Conservation (phyloP, 2,888 invertebrate species). For the Laothoe populi region DNA sequence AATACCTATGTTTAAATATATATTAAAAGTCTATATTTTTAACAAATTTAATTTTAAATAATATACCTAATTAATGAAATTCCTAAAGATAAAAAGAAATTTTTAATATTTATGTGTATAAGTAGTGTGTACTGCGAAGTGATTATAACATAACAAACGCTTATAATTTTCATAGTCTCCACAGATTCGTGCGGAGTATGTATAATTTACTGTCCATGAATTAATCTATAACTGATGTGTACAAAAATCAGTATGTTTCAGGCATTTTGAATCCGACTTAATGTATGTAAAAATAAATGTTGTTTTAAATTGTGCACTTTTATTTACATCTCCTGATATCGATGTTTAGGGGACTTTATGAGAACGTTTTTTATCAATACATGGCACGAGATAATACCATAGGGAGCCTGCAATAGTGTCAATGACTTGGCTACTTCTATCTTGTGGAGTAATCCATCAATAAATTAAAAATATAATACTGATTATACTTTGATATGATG, state of each 20-base stretch:
- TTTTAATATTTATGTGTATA: conserved; percentile 81
- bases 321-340: conserved; percentile 46
- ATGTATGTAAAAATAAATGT: conserved; percentile 86
- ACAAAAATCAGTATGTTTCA: conserved; percentile 83
- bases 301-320: conserved; percentile 82
- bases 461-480: too few relatives aligned
- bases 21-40: conserved; percentile 81
- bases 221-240: conserved; percentile 81
- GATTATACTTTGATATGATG: too few relatives aligned
- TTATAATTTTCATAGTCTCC: conserved; percentile 68
- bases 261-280: conserved; percentile 85
- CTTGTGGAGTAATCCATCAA: too few relatives aligned
- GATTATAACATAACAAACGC: conserved; percentile 65
- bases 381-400: too few relatives aligned
- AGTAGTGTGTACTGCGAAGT: conserved; percentile 75
- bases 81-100: conserved; percentile 79
- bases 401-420: too few relatives aligned
- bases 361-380: too few relatives aligned
- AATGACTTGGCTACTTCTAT: too few relatives aligned
- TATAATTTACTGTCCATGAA: conserved; percentile 76
- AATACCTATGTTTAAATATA: conserved; percentile 73
- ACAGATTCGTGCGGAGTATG: conserved; percentile 43
- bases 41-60: conserved; percentile 76
- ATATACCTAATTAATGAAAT: conserved; percentile 80
- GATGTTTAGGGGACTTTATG: neutral